A percentile compares a stretch with the other conserved stretches of the same genome.
phyloP scores from a whole-genome alignment of 2,113 vertebrate genomes.

The Clarias batrachus region DNA sequence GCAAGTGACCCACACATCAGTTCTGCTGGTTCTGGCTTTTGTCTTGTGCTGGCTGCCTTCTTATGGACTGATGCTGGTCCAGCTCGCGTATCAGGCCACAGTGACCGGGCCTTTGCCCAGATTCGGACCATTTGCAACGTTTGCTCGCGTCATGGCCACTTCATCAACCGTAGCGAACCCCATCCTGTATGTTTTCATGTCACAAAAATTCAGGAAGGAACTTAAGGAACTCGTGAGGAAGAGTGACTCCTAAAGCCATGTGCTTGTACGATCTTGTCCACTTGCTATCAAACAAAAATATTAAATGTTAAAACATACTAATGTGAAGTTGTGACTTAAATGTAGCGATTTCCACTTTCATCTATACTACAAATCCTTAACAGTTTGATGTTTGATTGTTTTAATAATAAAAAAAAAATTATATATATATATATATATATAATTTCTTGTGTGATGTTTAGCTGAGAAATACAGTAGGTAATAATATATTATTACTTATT shows the following conservation, averaged over 20 bases:
- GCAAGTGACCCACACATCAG: constrained; percentile 70
- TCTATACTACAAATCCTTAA: background rate
- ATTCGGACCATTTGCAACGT: constrained; percentile 63
- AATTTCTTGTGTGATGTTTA: too few species aligned
- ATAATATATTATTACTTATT: too few species aligned
- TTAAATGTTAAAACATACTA: background rate
- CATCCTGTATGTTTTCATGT: constrained; percentile 74
- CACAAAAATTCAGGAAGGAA: constrained; percentile 73
- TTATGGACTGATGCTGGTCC: constrained; percentile 66
- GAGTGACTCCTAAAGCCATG: background rate
- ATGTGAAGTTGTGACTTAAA: background rate
- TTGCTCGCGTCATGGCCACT: constrained; percentile 70
- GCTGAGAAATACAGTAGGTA: too few species aligned
- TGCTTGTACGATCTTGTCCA: too few species aligned
- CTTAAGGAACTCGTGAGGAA: constrained; percentile 53
- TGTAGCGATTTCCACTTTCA: too few species aligned
- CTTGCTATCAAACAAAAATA: background rate
- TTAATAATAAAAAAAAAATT: background rate
- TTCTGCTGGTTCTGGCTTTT: constrained; percentile 73
- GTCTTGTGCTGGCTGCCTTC: constrained; percentile 75
- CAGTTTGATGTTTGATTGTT: background rate
- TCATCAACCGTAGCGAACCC: constrained; percentile 74
- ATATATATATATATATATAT: too few species aligned
- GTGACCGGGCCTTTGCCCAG: constrained; percentile 57
- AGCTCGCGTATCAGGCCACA: constrained; percentile 48